Conservation (phyloP, 1,140 invertebrate genomes). For the Papilio machaon region DNA sequence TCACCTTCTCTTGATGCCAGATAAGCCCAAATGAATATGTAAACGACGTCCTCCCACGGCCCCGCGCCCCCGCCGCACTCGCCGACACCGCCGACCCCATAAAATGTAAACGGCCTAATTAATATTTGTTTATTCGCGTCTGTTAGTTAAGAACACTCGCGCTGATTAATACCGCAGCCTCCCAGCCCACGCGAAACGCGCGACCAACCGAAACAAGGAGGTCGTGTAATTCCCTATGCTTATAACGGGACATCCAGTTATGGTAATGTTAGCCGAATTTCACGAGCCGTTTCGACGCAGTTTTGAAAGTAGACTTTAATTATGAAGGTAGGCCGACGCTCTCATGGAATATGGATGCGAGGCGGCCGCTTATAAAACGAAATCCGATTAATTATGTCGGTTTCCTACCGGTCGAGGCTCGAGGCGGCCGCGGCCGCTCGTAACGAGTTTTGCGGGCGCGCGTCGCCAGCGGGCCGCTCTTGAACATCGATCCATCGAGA, state of each 20-base stretch:
- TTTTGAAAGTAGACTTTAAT: slow-evolving; percentile 70
- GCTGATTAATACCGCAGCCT: slow-evolving; percentile 53
- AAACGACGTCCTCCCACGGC: slow-evolving; percentile 70
- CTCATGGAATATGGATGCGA: slow-evolving; percentile 33
- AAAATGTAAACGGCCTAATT: slow-evolving; percentile 72
- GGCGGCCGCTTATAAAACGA: slow-evolving; percentile 22
- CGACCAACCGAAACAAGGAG: slow-evolving; percentile 60
- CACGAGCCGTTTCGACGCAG: slow-evolving; percentile 57
- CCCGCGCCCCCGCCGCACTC: slow-evolving; percentile 17
- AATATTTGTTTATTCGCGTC: slow-evolving; percentile 74
- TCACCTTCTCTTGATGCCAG: slow-evolving; percentile 63
- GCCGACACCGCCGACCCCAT: slow-evolving; percentile 56
- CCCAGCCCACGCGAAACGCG: slow-evolving; percentile 48
- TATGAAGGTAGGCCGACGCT: slow-evolving; percentile 42
- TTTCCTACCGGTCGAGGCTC: slow-evolving; percentile 16
- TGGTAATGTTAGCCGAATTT: slow-evolving; percentile 79
- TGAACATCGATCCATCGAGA: slow-evolving; percentile 48
- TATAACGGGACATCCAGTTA: slow-evolving; percentile 79
- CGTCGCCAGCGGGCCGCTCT: slow-evolving; percentile 23
- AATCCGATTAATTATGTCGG: slow-evolving; percentile 35
- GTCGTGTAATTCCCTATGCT: slow-evolving; percentile 74
- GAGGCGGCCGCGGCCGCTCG: not conserved
- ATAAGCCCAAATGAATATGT: slow-evolving; percentile 76
- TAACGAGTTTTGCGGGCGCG: slow-evolving; percentile 18
- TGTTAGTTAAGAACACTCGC: slow-evolving; percentile 59